phyloP scores from a whole-genome alignment of 2,797 vertebrate species.

The Helicolenus hilgendorfi region DNA sequence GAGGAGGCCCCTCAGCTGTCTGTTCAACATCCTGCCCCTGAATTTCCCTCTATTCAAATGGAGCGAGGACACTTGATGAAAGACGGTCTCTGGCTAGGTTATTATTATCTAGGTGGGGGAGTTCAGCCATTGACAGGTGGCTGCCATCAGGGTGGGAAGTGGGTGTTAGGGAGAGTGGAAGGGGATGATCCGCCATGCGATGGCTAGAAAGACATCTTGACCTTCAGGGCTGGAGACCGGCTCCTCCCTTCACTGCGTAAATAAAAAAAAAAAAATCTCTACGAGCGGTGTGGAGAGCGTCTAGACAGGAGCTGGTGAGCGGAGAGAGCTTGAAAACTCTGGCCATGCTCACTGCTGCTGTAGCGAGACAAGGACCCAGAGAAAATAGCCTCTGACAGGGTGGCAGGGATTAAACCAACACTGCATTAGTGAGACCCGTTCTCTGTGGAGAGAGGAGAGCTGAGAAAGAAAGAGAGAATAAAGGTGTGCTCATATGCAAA shows the following conservation, averaged over 20 bases:
- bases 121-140: constrained; percentile 71
- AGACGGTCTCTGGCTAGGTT: constrained; percentile 56
- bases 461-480: constrained; percentile 41
- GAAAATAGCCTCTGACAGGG: constrained; percentile 78
- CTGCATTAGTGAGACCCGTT: constrained; percentile 66
- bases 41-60: constrained; percentile 67
- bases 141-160: constrained; percentile 60
- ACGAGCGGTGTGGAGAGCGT: constrained; percentile 6
- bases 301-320: constrained; percentile 36
- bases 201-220: constrained; percentile 60
- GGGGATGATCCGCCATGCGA: constrained; percentile 2
- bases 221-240: constrained; percentile 64
- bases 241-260: not conserved
- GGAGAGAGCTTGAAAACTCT: constrained; percentile 39
- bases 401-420: constrained; percentile 84
- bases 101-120: constrained; percentile 73
- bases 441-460: constrained; percentile 51
- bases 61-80: constrained; percentile 65
- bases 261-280: not conserved
- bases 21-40: constrained; percentile 29
- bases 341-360: constrained; percentile 29
- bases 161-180: constrained; percentile 44
- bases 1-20: constrained; percentile 44
- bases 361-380: constrained; percentile 31
- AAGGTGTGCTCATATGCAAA: constrained; percentile 80